Conservation (phyloP, 2,797 vertebrate genomes). For the Pseudochromis fuscus region DNA sequence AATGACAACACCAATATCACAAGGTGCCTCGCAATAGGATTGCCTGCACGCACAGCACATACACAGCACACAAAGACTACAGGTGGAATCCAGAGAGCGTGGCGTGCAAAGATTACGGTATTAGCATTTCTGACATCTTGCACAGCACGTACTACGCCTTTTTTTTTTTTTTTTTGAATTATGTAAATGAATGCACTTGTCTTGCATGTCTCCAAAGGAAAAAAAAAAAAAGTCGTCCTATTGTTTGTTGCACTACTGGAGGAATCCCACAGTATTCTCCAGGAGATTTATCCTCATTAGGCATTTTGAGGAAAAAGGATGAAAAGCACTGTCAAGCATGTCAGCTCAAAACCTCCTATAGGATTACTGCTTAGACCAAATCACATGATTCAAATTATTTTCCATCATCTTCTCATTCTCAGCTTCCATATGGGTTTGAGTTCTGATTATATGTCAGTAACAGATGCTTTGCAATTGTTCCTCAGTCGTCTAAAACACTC, state of each 20-base stretch:
- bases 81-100: slow-evolving; percentile 5
- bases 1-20: slow-evolving; percentile 11
- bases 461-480: too few relatives aligned
- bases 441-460: background rate
- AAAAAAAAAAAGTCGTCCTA: slow-evolving; percentile 28
- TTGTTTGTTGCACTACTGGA: slow-evolving; percentile 25
- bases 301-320: slow-evolving; percentile 30
- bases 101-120: slow-evolving; percentile 34
- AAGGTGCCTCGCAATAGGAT: background rate
- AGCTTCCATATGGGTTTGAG: background rate
- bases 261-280: slow-evolving; percentile 14
- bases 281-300: slow-evolving; percentile 37
- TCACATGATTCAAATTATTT: background rate
- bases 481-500: too few relatives aligned
- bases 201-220: slow-evolving; percentile 17
- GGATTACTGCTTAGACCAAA: background rate
- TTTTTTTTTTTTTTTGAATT: slow-evolving; percentile 26
- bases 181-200: slow-evolving; percentile 46
- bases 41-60: slow-evolving; percentile 16
- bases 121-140: slow-evolving; percentile 40
- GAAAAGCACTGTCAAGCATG: slow-evolving; percentile 9
- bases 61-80: slow-evolving; percentile 3
- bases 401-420: too few relatives aligned
- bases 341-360: slow-evolving; percentile 6
- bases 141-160: slow-evolving; percentile 25